Percentiles rank a stretch among this genome's conserved stretches.
phyloP scores from a whole-genome alignment of 2,797 vertebrate species.

The Megaceryle alcyon region DNA sequence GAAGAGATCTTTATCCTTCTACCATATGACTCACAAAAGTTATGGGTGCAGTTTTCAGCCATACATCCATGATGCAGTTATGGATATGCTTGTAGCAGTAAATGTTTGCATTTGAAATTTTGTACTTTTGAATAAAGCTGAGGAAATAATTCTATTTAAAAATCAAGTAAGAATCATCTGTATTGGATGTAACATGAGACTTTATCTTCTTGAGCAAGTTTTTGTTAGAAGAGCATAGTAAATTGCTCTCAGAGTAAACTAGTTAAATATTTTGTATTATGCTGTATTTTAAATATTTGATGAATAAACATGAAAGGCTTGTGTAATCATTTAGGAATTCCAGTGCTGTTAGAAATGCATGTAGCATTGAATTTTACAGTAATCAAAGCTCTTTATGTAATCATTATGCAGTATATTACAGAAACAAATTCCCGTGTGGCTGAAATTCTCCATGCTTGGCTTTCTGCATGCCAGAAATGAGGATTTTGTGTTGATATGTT shows the following conservation, averaged over 20 bases:
- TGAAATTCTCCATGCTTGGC: slow-evolving; percentile 3
- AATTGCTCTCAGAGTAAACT: not conserved
- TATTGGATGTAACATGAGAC: accelerated
- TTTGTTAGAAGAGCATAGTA: not conserved
- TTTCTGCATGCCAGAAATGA: not conserved
- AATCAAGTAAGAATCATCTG: not conserved
- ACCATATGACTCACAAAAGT: not conserved
- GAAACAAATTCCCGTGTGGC: slow-evolving; percentile 6
- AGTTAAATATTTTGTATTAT: slow-evolving; percentile 30
- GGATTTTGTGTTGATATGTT: slow-evolving; percentile 4
- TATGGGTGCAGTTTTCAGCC: too few species aligned
- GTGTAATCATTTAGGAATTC: slow-evolving; percentile 30
- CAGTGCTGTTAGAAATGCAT: not conserved
- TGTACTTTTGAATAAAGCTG: not conserved
- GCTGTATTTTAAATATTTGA: slow-evolving; percentile 32
- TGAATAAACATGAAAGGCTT: slow-evolving; percentile 44
- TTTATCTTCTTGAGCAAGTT: not conserved
- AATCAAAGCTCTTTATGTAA: slow-evolving; percentile 45
- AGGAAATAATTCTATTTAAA: not conserved
- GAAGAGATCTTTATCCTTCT: not conserved
- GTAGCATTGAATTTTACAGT: slow-evolving; percentile 37
- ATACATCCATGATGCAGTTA: not conserved
- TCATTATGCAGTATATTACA: slow-evolving; percentile 11
- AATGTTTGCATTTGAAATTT: not conserved
- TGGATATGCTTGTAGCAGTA: not conserved